Base-by-base conservation (phyloP, 64 coral and sea anemone genomes). In the Actinia equina region DNA sequence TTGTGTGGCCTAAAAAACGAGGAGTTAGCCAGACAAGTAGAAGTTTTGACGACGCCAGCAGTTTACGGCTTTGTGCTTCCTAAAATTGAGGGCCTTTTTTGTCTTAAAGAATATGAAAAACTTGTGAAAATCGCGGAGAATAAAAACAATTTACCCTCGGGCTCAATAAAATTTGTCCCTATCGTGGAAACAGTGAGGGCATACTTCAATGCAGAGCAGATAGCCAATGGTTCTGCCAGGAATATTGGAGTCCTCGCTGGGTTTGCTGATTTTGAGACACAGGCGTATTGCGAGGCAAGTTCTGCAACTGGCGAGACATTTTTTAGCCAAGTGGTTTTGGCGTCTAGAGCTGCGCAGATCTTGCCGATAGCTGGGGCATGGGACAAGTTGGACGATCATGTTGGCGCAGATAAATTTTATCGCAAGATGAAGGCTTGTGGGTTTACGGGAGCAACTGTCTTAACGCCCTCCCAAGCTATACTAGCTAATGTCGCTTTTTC, bases 351-450 rank as follows among this genome's bases (percentile, higher is more conserved):
- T 52, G 88, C 88, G 10, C 54, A 84, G 4, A 64, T 89, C 63
- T 52, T 70, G 46, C 79, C 80, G 41, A 89, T 89, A 52, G 46
- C 88, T 51, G 80, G 88, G n/a, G 0, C 18, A 17, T 71, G 59
- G 55, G 88, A 89, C 70, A 89, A 89, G 37, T 52, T 84, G 9
- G 88, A 89, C 14, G 88, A 89, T 71, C 61, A 46, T 37, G 63
- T 84, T 84, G n/a, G 26, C 10, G 22, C 64, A 44, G 88, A 89
- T 23, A 25, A 52, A 42, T 89, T 89, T 44, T 84, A 84, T 22
- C 88, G 88, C 19, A 71, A 54, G 61, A 89, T 89, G 88, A 89
- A 89, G 22, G 80, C 80, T 2, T 69, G 80, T 42, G 88, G 88
- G 5, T 84, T 89, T 41, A 42, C 5, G 4, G 88, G 88, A 25